Evolutionary conservation across 1,140 invertebrate species (phyloP), one percentile per base, ranked within the genome.

Genomic region (Polypedilum pembai): DNA sequence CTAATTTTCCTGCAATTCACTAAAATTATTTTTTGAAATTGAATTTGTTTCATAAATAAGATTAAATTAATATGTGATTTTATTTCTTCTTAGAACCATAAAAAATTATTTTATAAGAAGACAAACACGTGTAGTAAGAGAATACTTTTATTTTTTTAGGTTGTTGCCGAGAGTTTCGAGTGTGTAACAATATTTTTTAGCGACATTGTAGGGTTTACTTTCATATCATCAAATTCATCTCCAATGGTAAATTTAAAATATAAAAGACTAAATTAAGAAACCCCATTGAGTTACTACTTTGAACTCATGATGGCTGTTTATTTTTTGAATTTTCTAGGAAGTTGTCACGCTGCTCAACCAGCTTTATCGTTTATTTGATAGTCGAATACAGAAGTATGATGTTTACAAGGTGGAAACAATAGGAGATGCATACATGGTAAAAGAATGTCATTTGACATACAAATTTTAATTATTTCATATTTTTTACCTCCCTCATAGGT

Each of bases 141-240:
- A 0, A 20, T 69, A 1, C 20, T 18, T 1, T 69, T 21, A 69
- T 20, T 69, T 21, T 69, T 69, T 69, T 69, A 69, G 65, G 89
- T 90, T 0, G 88, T 88, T 1, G 89, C 90, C 2, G 88, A 90
- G 79, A 86, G 85, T 66, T 92, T 89, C 77, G 88, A 90, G 41
- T 85, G 86, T 7, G 90, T 91, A 8, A 92, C 90, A 0, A 87
- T 93, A 74, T 93, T 91, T 83, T 93, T 93, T 81, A 91, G 90
- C 75, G 92, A 93, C 78, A 92, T 93, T 74, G 91, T 92, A 24
- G 90, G 90, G 0, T 93, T 93, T 80, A 93, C 91, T 17, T 87
- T 87, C 78, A 88, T 94, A 76, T 87, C 90, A 2, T 89, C 90
- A 3, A 85, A 86, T 65, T 90, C 88, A 77, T 90, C 89, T 5